Evolutionary conservation across 1,140 invertebrate species (phyloP), one percentile per base, ranked within the genome.

Genomic region (Himalopsyche phryganea): DNA sequence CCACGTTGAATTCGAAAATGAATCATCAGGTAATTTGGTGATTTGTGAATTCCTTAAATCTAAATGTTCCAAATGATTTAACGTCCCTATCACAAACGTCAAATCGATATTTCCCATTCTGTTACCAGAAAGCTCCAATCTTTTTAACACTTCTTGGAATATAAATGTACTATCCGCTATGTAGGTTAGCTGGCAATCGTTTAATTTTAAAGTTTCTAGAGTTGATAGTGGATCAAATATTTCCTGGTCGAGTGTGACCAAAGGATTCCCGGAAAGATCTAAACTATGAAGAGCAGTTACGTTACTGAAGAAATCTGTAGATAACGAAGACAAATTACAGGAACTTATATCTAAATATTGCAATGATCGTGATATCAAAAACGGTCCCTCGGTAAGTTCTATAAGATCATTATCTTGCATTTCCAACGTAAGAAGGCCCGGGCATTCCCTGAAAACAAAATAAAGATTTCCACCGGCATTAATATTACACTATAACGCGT

Each of bases 261-360:
- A 70, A 4, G 85, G 84, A 71, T 89, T 89, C 42, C 82, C 72
- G n/a, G 86, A 88, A 6, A 89, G 69, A 67, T 88, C 85, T 1
- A 88, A 72, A 15, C 81, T 85, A 23, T 80, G 84, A 28, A 89
- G 68, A 15, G 84, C 77, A 0, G 83, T 83, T 15, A 84, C 78
- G 60, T 87, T 85, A 53, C 80, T 75, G 69, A 89, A 88, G 68
- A 89, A 89, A 41, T 80, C 73, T 7, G 77, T 65, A 60, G 82
- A 83, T 47, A 88, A 76, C 18, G 68, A 69, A 3, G 74, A 73
- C 32, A 89, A 71, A 15, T 80, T 80, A 66, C 85, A 87, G 32
- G 76, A 79, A 67, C 81, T 86, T 50, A 88, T 75, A 66, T 89
- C 85, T 20, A 89, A 75, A 57, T 83, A 85, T 44, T 85, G 77